Evolutionary conservation across 92 coral and sea anemone species (phyloP), one percentile per base, ranked within the genome.

Genomic region (Palythoa heliodiscus): DNA sequence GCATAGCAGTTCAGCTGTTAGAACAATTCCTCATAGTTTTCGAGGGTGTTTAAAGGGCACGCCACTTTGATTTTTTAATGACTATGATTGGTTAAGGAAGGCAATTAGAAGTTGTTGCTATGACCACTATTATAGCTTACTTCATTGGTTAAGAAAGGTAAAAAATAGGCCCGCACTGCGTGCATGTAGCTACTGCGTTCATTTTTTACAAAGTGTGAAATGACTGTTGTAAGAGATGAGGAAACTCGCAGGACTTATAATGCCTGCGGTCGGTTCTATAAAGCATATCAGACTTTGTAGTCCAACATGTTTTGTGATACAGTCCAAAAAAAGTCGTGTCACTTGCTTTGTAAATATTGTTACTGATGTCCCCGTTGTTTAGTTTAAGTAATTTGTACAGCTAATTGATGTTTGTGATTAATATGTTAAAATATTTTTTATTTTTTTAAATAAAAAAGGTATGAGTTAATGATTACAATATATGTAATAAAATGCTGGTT

Each of bases 331-430:
- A 64, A 70, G 48, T 70, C 20, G 25, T 70, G 52, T 43, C 76
- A 40, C 76, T 71, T 71, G 76, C 76, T 53, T 73, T 73, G 77
- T 73, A 73, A 73, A 47, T 48, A 73, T 73, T 73, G 77, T 73
- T 73, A 73, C 77, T 73, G 77, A 73, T 73, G 77, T 19, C 77
- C 58, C 77, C 77, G 29, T 43, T n/a, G n/a, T n/a, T n/a, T n/a
- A n/a, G n/a, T n/a, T n/a, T n/a, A n/a, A n/a, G n/a, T n/a, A n/a
- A n/a, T n/a, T n/a, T n/a, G n/a, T n/a, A n/a, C n/a, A n/a, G n/a
- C n/a, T n/a, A n/a, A n/a, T n/a, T n/a, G n/a, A n/a, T n/a, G n/a
- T n/a, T n/a, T n/a, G n/a, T n/a, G n/a, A n/a, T n/a, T n/a, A n/a
- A n/a, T n/a, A n/a, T n/a, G n/a, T n/a, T n/a, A n/a, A n/a, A 43